Conservation (phyloP, 2,113 vertebrate species). For the Cariama cristata region DNA sequence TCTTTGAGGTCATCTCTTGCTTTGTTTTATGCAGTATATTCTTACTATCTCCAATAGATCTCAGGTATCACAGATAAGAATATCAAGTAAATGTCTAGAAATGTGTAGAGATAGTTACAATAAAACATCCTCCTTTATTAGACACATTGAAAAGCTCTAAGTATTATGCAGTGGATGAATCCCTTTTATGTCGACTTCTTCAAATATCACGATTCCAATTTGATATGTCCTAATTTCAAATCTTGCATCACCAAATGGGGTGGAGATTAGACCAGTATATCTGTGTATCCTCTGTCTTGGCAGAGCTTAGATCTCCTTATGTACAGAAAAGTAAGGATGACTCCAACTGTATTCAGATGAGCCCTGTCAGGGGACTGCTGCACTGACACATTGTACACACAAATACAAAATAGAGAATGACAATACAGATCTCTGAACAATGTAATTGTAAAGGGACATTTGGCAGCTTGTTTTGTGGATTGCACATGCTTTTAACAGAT, state of each 20-base stretch:
- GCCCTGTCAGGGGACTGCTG: not conserved
- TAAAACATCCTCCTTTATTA: not conserved
- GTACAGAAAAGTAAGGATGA: not conserved
- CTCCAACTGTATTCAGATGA: not conserved
- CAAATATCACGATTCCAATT: not conserved
- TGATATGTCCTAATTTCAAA: not conserved
- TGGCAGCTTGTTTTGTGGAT: not conserved
- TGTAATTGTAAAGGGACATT: not conserved
- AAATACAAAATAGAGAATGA: not conserved
- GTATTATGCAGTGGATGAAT: not conserved
- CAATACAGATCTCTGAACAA: not conserved
- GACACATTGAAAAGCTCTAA: not conserved
- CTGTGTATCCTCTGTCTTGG: not conserved
- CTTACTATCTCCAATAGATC: not conserved
- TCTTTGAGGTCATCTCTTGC: not conserved
- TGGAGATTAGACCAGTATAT: constrained; percentile 1
- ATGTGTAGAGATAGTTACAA: not conserved
- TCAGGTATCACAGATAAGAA: not conserved
- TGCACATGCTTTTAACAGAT: not conserved
- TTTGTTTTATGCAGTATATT: not conserved
- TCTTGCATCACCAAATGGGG: not conserved
- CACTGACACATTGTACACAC: not conserved
- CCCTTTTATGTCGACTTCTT: not conserved
- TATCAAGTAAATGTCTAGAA: not conserved
- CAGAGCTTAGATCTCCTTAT: not conserved